Base-by-base conservation (phyloP, 2,888 invertebrate genomes). In the Calameuta pallipes region DNA sequence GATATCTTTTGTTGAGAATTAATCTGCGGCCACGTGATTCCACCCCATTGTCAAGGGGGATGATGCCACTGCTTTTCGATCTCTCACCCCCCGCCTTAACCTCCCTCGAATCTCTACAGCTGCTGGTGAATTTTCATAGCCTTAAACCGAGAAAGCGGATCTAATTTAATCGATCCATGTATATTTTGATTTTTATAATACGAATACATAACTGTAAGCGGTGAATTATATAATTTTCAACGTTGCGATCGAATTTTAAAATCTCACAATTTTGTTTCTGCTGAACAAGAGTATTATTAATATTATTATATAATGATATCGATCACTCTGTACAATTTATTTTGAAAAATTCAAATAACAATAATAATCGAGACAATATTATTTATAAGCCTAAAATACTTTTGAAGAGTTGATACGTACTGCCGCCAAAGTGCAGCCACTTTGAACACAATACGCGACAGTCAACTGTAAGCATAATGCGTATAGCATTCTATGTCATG, bases 1-100 rank as follows among this genome's bases (percentile, higher is more conserved):
- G 34, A 30, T 69, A 75, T 73, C 80, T 85, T 86, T 88, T 86
- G 84, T 85, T 80, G 81, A 70, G 83, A 84, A 88, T 88, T 88
- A 87, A 87, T 88, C 86, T 83, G 80, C 82, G 82, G 83, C 83
- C 81, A 80, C 81, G 56, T 56, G 56, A 56, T 56, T 56, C 56
- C 56, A 56, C 9, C 23, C 71, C 77, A 69, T 74, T 77, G 56
- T 74, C 69, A 31, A 73, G 30, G 37, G n/a, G 56, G 56, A 56
- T 56, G 56, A 56, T 56, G 56, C 23, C 56, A 56, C 56, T 56
- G 56, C 56, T 56, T 56, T 56, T 56, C 23, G 56, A 56, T 56
- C 15, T 56, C 23, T 56, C 56, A 23, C 56, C 56, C 56, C 56
- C 56, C 9, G 56, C 56, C 56, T 56, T 23, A 56, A 56, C 23